Percentiles rank a stretch among this genome's conserved stretches.
These are phyloP conservation scores for Rhynchopsitta pachyrhyncha DNA, from an alignment of 2,113 vertebrate species.

Conservation along the genomic window DNA sequence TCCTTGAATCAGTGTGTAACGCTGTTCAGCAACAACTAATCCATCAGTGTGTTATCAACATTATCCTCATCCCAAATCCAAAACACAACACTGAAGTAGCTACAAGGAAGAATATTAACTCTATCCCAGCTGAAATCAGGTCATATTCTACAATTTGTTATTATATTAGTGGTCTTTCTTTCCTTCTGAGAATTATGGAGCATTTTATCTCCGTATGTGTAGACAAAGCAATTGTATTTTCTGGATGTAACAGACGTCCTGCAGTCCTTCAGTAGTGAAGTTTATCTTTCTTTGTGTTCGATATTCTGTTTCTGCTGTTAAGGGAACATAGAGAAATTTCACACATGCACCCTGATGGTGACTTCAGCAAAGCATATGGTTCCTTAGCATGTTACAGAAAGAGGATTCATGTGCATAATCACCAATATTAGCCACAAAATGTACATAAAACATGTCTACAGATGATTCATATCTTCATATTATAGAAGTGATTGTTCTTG, in stretches of 20 bases:
- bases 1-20: background rate
- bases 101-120: background rate
- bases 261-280: background rate
- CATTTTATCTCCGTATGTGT: background rate
- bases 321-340: background rate
- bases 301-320: background rate
- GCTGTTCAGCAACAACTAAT: background rate
- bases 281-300: background rate
- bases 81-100: background rate
- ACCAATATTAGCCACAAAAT: background rate
- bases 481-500: background rate
- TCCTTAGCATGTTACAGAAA: background rate
- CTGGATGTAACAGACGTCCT: background rate
- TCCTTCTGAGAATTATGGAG: background rate
- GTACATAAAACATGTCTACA: background rate
- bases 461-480: background rate
- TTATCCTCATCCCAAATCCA: background rate
- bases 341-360: background rate
- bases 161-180: background rate
- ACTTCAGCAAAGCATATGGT: background rate
- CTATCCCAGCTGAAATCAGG: background rate
- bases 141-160: background rate
- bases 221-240: background rate
- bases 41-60: background rate
- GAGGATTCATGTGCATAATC: background rate